Percentiles rank a stretch among this genome's conserved stretches.
phyloP scores from a whole-genome alignment of 2,888 invertebrate species.

The Amphimallon solstitiale region DNA sequence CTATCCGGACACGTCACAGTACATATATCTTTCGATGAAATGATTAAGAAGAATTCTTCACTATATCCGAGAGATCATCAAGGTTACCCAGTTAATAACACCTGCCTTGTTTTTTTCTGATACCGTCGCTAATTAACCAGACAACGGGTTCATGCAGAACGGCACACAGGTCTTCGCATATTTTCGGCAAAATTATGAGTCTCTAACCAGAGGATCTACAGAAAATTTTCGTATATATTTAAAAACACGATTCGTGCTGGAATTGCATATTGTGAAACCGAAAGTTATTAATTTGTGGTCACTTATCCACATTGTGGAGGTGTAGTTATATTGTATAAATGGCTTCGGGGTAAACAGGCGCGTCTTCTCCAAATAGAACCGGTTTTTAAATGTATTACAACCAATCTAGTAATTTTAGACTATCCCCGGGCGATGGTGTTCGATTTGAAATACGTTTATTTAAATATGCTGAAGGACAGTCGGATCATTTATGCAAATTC shows the following conservation, averaged over 20 bases:
- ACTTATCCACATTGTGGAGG: slow-evolving; percentile 44
- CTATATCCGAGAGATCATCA: slow-evolving; percentile 23
- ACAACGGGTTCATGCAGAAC: slow-evolving; percentile 14
- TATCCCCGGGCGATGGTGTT: slow-evolving; percentile 36
- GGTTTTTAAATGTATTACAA: slow-evolving; percentile 53
- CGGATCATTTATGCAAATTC: slow-evolving; percentile 44
- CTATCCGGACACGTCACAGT: slow-evolving; percentile 22
- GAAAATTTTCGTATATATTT: too few relatives aligned
- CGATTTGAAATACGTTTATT: slow-evolving; percentile 42
- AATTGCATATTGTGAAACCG: slow-evolving; percentile 43
- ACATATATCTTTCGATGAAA: slow-evolving; percentile 24
- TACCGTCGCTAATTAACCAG: slow-evolving; percentile 3
- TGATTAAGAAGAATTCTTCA: slow-evolving; percentile 27
- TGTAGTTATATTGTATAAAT: slow-evolving; percentile 42
- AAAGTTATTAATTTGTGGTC: slow-evolving; percentile 45
- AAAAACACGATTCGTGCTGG: background rate
- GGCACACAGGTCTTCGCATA: background rate
- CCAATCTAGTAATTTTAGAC: slow-evolving; percentile 44
- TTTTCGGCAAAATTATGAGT: too few relatives aligned
- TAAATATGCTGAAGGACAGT: slow-evolving; percentile 45
- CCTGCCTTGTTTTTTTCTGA: slow-evolving; percentile 15
- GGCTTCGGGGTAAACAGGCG: slow-evolving; percentile 47
- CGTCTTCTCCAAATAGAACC: slow-evolving; percentile 52
- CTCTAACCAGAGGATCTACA: too few relatives aligned
- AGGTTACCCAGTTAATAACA: slow-evolving; percentile 33